These are phyloP conservation scores for Lithophane ornitopus DNA, from an alignment of 2,888 invertebrate species.

Conservation along the genomic window DNA sequence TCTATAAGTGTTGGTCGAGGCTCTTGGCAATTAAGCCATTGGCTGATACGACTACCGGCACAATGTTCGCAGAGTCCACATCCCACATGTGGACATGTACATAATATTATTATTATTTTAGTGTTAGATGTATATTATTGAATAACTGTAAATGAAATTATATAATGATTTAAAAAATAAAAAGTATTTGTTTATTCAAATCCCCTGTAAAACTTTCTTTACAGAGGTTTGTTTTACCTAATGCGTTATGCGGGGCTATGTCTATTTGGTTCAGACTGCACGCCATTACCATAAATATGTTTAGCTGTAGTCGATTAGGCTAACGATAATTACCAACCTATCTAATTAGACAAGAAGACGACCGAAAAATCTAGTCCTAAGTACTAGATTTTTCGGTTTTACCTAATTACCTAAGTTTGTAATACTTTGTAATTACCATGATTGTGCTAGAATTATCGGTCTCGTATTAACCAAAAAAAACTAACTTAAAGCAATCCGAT, in stretches of 20 bases:
- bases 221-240: neutral
- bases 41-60: no score
- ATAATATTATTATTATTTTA: no score
- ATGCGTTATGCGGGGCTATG: neutral
- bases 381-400: no score
- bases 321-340: neutral
- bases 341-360: neutral
- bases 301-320: neutral
- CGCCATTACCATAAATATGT: neutral
- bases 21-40: no score
- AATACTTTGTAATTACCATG: conserved; percentile 12
- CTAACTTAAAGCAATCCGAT: neutral
- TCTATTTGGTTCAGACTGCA: neutral
- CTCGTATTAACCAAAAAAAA: neutral
- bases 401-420: conserved; percentile 5
- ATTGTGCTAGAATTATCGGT: neutral
- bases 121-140: no score
- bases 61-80: no score
- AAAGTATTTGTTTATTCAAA: no score
- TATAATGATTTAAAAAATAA: no score
- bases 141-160: no score
- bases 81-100: no score
- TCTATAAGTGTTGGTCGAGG: no score
- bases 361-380: neutral
- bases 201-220: neutral